Evolutionary conservation across 2,113 vertebrate genomes (phyloP).

Genomic region (Salvelinus namaycush): DNA sequence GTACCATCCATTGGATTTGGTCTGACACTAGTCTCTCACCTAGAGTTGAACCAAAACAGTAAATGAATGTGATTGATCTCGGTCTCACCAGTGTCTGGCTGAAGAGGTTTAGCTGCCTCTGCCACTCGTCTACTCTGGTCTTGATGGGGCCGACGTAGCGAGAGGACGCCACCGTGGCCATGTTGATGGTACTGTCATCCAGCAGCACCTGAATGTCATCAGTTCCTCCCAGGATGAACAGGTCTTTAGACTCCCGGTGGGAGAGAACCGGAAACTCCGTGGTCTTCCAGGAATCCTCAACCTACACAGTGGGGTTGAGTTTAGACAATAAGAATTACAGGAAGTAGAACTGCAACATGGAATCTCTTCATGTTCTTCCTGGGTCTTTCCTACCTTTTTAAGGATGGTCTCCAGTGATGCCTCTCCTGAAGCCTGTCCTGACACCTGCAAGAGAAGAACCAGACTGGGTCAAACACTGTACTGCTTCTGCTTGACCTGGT

Average conservation of each 20-base stretch:
- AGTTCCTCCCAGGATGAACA: constrained; percentile 82
- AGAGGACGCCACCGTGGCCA: constrained; percentile 79
- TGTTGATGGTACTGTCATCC: constrained; percentile 81
- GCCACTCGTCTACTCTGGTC: constrained; percentile 73
- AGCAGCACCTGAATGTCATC: constrained; percentile 85
- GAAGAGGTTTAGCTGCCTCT: constrained; percentile 77
- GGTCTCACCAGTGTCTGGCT: constrained; percentile 80
- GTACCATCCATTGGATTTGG: too few relatives aligned
- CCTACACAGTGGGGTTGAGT: constrained; percentile 53
- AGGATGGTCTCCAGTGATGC: constrained; percentile 78
- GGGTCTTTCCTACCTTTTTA: constrained; percentile 71
- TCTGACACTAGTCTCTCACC: neutral
- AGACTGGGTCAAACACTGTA: neutral
- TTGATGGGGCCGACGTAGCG: constrained; percentile 78
- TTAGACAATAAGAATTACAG: neutral
- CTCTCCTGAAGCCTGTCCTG: constrained; percentile 83
- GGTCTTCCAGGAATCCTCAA: constrained; percentile 80
- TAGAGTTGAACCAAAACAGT: too few relatives aligned
- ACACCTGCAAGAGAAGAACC: constrained; percentile 64
- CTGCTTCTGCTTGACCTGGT: too few relatives aligned
- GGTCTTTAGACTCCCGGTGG: constrained; percentile 77
- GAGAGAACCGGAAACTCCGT: constrained; percentile 77
- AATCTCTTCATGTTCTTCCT: neutral
- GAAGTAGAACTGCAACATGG: too few relatives aligned
- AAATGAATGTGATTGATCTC: too few relatives aligned